These are phyloP conservation scores for Odocoileus hemionus DNA, from an alignment of 2,113 vertebrate genomes.

Conservation along the genomic window DNA sequence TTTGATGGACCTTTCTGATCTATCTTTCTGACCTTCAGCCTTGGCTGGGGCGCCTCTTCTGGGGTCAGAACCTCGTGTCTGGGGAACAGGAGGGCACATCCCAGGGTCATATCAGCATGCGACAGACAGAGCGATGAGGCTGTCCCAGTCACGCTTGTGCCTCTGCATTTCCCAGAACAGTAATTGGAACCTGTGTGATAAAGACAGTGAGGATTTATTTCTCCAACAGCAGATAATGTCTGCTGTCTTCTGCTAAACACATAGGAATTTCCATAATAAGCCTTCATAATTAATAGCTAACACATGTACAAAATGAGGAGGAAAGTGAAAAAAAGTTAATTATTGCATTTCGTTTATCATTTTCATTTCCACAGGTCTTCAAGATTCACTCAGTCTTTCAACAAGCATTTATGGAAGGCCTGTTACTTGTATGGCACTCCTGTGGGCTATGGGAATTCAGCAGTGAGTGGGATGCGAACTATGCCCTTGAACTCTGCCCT, in stretches of 20 bases:
- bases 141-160: not conserved
- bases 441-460: not conserved
- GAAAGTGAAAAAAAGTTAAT: not conserved
- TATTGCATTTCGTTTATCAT: not conserved
- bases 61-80: not conserved
- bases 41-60: not conserved
- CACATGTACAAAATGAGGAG: not conserved
- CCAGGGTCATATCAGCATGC: too few species aligned
- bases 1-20: not conserved
- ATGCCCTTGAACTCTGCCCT: not conserved
- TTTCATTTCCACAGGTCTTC: not conserved
- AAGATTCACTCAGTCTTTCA: not conserved
- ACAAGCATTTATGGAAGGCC: not conserved
- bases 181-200: not conserved
- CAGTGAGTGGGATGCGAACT: not conserved
- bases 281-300: not conserved
- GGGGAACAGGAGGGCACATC: not conserved
- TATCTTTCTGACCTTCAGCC: too few species aligned
- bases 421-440: not conserved
- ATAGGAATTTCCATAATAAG: not conserved
- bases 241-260: not conserved
- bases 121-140: not conserved
- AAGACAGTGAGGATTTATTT: not conserved
- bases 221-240: not conserved
- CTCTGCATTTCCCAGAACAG: not conserved